Evolutionary conservation across 2,113 vertebrate species (phyloP).

Genomic region (Artemisiospiza belli): DNA sequence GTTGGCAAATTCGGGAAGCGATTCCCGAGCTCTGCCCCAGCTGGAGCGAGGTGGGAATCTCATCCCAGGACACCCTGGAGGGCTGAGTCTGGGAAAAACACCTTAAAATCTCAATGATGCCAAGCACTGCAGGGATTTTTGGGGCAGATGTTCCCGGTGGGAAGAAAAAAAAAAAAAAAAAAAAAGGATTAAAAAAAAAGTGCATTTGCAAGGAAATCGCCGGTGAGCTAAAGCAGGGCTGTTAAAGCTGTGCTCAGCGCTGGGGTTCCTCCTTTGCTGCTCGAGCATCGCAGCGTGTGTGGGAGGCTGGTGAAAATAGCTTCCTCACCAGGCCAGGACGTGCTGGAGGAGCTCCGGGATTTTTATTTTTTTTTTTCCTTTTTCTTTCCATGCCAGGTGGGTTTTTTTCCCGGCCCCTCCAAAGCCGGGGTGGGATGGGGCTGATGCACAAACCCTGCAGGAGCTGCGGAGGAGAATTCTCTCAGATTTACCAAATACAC

Average conservation of each 20-base stretch:
- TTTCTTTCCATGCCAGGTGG: neutral
- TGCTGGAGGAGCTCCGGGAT: neutral
- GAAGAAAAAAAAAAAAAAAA: too few species aligned
- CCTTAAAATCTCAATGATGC: neutral
- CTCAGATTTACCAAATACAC: rapidly evolving
- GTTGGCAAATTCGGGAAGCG: neutral
- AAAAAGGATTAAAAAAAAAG: rapidly evolving
- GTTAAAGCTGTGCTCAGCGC: neutral
- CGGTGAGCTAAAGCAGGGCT: rapidly evolving
- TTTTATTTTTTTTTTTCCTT: neutral
- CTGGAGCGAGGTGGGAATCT: neutral
- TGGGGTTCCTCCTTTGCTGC: neutral
- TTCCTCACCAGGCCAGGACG: neutral
- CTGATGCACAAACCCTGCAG: neutral
- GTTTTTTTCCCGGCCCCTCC: neutral
- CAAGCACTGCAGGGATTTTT: neutral
- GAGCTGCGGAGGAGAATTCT: neutral
- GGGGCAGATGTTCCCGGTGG: neutral
- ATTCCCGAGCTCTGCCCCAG: neutral
- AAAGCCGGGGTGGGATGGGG: neutral
- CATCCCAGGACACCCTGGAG: rapidly evolving
- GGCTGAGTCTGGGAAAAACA: neutral
- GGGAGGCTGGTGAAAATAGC: constrained; percentile 51
- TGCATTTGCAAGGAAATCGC: neutral
- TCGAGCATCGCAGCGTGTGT: neutral